Conservation (phyloP, 2,113 vertebrate genomes). For the Dipodomys spectabilis region DNA sequence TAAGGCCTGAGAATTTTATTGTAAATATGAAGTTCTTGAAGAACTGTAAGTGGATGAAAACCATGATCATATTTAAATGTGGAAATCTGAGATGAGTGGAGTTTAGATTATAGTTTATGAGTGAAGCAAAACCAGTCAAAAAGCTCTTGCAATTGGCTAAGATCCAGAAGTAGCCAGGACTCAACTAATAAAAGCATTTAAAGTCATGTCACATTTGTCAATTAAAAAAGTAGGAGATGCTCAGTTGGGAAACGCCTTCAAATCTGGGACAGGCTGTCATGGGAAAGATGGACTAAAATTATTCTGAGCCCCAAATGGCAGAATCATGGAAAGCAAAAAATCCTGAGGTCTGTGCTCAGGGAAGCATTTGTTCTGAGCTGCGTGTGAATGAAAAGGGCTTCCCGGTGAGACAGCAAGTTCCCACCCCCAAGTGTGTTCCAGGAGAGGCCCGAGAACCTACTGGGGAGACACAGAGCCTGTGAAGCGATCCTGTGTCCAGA, state of each 20-base stretch:
- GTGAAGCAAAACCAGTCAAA: neutral
- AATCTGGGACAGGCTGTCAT: neutral
- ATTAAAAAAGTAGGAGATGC: neutral
- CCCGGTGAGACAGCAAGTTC: no score
- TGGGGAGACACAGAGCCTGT: neutral
- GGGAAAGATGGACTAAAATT: slow-evolving; percentile 11
- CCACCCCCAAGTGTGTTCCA: fast-evolving
- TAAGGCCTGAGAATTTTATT: neutral
- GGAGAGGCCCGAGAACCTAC: neutral
- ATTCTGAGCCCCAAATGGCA: neutral
- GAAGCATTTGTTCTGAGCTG: neutral
- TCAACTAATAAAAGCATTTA: slow-evolving; percentile 9
- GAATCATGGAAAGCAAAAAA: neutral
- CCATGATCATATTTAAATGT: neutral
- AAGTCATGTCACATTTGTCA: neutral
- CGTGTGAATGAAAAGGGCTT: neutral
- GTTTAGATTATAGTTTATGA: neutral
- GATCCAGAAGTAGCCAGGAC: neutral
- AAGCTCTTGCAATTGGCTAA: neutral
- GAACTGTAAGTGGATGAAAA: neutral
- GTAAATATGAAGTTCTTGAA: neutral
- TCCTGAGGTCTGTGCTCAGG: neutral
- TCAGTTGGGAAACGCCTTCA: neutral
- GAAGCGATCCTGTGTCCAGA: neutral
- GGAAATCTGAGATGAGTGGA: neutral